Evolutionary conservation across 2,113 vertebrate species (phyloP).

Genomic region (Percopsis transmontana): DNA sequence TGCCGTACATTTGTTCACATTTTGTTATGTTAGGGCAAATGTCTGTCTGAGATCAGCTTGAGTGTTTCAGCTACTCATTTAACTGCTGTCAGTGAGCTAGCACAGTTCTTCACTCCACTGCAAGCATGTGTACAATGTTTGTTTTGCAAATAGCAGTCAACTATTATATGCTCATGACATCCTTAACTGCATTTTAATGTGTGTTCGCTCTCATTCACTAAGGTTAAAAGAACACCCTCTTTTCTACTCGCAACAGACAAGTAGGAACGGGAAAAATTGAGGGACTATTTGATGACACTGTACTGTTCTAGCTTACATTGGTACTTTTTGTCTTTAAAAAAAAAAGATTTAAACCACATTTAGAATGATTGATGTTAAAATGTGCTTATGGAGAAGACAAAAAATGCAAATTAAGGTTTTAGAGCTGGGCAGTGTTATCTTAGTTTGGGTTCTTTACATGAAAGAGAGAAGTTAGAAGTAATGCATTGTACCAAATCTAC

Average conservation of each 20-base stretch:
- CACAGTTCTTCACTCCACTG: conserved; percentile 12
- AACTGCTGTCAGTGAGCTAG: conserved; percentile 16
- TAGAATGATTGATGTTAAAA: conserved; percentile 62
- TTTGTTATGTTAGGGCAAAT: conserved; percentile 45
- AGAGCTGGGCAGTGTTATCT: conserved; percentile 1
- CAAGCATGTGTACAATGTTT: conserved; percentile 34
- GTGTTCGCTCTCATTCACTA: conserved; percentile 48
- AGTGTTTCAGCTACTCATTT: conserved; percentile 8
- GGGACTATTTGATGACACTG: conserved; percentile 53
- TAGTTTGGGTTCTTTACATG: conserved; percentile 16
- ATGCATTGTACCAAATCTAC: conserved; percentile 11
- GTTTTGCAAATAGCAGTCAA: conserved; percentile 38
- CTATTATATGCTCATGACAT: conserved; percentile 29
- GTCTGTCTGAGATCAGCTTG: conserved; percentile 45
- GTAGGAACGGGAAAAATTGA: not conserved
- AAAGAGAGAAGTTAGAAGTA: conserved; percentile 12
- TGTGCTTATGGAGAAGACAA: conserved; percentile 63
- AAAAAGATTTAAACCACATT: conserved; percentile 21
- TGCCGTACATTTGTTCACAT: conserved; percentile 56
- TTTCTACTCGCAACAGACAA: conserved; percentile 7
- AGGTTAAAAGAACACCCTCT: conserved; percentile 36
- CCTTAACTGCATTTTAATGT: conserved; percentile 54
- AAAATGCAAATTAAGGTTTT: conserved; percentile 36
- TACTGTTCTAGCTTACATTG: conserved; percentile 44
- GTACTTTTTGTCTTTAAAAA: conserved; percentile 31